phyloP scores from a whole-genome alignment of 30 jellyfish, hydroid and myxozoan genomes.

The Aurelia sp. region DNA sequence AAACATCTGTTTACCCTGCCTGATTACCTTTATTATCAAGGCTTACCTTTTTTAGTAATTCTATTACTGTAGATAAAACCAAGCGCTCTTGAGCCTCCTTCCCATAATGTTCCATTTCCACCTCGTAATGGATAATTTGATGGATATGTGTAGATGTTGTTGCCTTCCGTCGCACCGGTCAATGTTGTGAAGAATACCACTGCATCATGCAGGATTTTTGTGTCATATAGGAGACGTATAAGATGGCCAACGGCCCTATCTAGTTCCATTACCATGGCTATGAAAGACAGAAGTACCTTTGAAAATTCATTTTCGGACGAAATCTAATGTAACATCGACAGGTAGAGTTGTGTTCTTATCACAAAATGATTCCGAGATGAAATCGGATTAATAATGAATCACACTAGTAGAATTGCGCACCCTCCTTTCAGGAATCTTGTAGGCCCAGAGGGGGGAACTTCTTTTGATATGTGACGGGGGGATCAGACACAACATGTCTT shows the following conservation, averaged over 20 bases:
- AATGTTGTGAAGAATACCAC: constrained; percentile 91
- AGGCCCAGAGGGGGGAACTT: too few species aligned
- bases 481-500: too few species aligned
- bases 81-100: constrained; percentile 98
- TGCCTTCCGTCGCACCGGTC: constrained; percentile 92
- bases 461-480: too few species aligned
- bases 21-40: too few species aligned
- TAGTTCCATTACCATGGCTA: constrained; percentile 96
- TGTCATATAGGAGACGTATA: constrained; percentile 88
- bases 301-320: too few species aligned
- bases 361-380: too few species aligned
- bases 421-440: too few species aligned
- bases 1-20: too few species aligned
- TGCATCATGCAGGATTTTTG: constrained; percentile 95
- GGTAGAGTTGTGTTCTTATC: too few species aligned
- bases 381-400: too few species aligned
- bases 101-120: constrained; percentile 98
- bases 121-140: constrained; percentile 96
- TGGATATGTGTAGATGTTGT: constrained; percentile 92
- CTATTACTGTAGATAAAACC: constrained; percentile 98
- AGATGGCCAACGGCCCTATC: constrained; percentile 99
- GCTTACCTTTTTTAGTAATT: constrained; percentile 83
- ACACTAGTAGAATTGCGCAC: too few species aligned
- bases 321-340: too few species aligned
- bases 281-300: not conserved